Percentiles rank a stretch among this genome's conserved stretches.
These are phyloP conservation scores for Macaria notata DNA, from an alignment of 2,888 invertebrate genomes.

Conservation along the genomic window DNA sequence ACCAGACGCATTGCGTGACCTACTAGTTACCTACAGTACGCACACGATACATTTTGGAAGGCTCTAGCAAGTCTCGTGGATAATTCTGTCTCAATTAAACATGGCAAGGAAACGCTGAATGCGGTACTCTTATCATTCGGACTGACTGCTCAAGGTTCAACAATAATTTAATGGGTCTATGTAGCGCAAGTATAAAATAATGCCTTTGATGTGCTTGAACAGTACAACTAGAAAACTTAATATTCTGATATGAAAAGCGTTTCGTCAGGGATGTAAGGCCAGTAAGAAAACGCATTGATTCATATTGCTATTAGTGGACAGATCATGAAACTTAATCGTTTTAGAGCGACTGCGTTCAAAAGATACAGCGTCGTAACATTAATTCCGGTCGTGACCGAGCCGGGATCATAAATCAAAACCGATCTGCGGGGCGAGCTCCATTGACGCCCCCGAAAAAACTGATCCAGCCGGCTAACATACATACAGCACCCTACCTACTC, in stretches of 20 bases:
- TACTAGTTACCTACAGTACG: not conserved
- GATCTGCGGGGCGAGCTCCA: conserved; percentile 36
- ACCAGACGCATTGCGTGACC: conserved; percentile 23
- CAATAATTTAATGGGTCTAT: no score
- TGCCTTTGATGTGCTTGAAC: no score
- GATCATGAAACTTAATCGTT: conserved; percentile 18
- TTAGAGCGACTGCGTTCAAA: conserved; percentile 23
- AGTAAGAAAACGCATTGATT: not conserved
- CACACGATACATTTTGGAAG: conserved; percentile 14
- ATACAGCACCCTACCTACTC: conserved; percentile 14
- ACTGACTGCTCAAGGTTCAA: no score
- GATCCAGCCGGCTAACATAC: conserved; percentile 21
- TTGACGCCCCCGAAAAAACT: conserved; percentile 42
- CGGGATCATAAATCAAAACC: conserved; percentile 48
- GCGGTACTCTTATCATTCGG: no score
- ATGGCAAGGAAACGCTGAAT: not conserved
- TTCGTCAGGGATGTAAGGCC: not conserved
- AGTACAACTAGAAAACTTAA: no score
- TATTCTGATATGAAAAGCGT: no score
- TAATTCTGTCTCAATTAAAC: conserved; percentile 19
- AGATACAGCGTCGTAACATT: conserved; percentile 46
- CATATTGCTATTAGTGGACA: not conserved
- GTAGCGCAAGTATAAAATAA: no score
- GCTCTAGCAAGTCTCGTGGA: conserved; percentile 2
- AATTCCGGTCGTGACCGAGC: conserved; percentile 48